These are phyloP conservation scores for Leptonema lineaticorne DNA, from an alignment of 1,140 invertebrate genomes.

Conservation along the genomic window DNA sequence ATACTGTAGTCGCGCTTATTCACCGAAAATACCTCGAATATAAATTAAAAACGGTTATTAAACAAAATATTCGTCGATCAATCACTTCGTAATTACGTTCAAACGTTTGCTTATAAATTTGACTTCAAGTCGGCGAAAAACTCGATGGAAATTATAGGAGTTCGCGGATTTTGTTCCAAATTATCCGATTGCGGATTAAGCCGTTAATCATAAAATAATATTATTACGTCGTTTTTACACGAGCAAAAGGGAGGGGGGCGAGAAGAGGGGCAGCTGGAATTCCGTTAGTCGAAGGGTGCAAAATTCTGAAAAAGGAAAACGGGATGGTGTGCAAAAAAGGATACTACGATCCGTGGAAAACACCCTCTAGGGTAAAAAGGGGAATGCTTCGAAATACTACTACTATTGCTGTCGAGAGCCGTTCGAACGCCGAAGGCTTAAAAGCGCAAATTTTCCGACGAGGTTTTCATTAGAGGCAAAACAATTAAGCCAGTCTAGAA, in stretches of 20 bases:
- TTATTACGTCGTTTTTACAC: neutral
- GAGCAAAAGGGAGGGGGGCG: no score
- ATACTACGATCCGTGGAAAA: neutral
- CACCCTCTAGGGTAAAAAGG: neutral
- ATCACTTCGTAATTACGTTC: neutral
- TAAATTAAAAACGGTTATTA: no score
- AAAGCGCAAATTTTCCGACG: neutral
- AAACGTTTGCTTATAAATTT: neutral
- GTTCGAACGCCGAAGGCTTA: neutral
- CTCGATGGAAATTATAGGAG: neutral
- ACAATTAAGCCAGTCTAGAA: neutral
- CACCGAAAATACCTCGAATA: no score
- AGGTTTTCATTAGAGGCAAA: neutral
- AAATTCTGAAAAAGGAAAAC: neutral
- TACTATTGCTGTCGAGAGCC: no score
- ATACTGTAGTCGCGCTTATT: no score
- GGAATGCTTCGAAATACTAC: neutral
- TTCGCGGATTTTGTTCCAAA: neutral
- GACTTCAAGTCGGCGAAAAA: neutral
- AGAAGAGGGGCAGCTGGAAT: no score
- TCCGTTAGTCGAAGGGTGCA: neutral
- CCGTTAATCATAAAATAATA: constrained; percentile 2
- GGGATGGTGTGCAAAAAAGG: neutral
- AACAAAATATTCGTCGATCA: no score
- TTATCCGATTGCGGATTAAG: neutral